These are phyloP conservation scores for Romanomermis culicivorax DNA, from an alignment of 2,888 invertebrate species.

Conservation along the genomic window DNA sequence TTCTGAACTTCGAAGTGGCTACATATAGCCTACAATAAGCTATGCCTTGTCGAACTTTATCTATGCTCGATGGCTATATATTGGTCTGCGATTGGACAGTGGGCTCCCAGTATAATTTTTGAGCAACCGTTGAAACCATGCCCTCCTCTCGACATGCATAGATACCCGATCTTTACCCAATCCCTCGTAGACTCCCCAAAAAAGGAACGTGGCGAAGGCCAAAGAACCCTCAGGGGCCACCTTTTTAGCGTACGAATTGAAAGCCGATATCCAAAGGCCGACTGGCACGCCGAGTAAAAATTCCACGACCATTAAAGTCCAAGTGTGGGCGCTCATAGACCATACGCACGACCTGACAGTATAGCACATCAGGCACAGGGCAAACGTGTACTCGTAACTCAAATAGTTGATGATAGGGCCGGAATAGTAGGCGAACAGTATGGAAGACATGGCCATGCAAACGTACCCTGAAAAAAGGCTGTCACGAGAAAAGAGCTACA, in stretches of 20 bases:
- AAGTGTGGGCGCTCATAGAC: not conserved
- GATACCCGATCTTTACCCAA: not conserved
- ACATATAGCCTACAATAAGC: not conserved
- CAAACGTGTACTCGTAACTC: not conserved
- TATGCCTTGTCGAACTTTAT: no score
- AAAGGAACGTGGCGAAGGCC: not conserved
- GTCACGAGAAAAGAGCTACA: no score
- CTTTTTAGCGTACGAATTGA: not conserved
- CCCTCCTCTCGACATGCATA: not conserved
- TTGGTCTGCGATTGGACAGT: not conserved
- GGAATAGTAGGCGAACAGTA: not conserved
- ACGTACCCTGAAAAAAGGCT: not conserved
- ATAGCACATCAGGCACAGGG: not conserved
- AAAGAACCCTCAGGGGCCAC: not conserved
- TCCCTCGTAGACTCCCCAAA: slow-evolving; percentile 3
- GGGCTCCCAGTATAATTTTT: not conserved
- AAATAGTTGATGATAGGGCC: not conserved
- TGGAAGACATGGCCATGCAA: not conserved
- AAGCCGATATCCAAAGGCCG: slow-evolving; percentile 1
- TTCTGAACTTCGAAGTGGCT: not conserved
- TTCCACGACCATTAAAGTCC: not conserved
- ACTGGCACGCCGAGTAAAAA: slow-evolving; percentile 1
- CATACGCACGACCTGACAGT: not conserved
- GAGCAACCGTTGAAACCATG: not conserved
- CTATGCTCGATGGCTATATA: not conserved